Conservation (phyloP, 2,888 invertebrate species). For the Amphipoea lucens region DNA sequence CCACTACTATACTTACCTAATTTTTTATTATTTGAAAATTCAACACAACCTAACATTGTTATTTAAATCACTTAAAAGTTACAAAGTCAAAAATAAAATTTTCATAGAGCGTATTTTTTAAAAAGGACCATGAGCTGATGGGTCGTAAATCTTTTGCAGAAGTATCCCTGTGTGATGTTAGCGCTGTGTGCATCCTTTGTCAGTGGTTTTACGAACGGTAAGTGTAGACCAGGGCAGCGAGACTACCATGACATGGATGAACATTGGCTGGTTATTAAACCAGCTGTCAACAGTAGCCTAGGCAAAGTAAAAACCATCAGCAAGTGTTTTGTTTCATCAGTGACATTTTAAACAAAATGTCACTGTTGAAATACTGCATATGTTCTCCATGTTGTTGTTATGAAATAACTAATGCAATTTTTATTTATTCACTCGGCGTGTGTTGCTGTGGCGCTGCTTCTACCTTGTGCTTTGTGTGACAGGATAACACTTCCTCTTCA, state of each 20-base stretch:
- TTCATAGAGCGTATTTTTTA: constrained; percentile 77
- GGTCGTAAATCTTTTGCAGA: constrained; percentile 95
- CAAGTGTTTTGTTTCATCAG: constrained; percentile 83
- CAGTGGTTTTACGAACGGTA: constrained; percentile 92
- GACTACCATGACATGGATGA: constrained; percentile 81
- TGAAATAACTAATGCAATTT: constrained; percentile 88
- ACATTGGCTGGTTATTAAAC: constrained; percentile 75
- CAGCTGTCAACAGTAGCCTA: constrained; percentile 80
- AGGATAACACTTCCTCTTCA: constrained; percentile 90
- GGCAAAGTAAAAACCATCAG: constrained; percentile 78
- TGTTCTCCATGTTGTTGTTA: constrained; percentile 80
- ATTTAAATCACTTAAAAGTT: constrained; percentile 58
- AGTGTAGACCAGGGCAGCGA: constrained; percentile 91
- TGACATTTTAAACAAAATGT: constrained; percentile 65
- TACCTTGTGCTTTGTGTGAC: constrained; percentile 91
- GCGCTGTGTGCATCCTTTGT: constrained; percentile 92
- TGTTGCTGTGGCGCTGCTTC: constrained; percentile 91
- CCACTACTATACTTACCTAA: constrained; percentile 88
- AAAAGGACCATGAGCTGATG: constrained; percentile 91
- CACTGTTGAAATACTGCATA: constrained; percentile 81
- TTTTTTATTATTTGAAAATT: constrained; percentile 77
- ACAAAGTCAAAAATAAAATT: constrained; percentile 59
- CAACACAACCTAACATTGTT: constrained; percentile 72
- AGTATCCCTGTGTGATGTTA: constrained; percentile 93
- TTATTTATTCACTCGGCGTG: constrained; percentile 90